These are phyloP conservation scores for Saxidomus purpurata DNA, from an alignment of 1,140 invertebrate genomes.

Conservation along the genomic window DNA sequence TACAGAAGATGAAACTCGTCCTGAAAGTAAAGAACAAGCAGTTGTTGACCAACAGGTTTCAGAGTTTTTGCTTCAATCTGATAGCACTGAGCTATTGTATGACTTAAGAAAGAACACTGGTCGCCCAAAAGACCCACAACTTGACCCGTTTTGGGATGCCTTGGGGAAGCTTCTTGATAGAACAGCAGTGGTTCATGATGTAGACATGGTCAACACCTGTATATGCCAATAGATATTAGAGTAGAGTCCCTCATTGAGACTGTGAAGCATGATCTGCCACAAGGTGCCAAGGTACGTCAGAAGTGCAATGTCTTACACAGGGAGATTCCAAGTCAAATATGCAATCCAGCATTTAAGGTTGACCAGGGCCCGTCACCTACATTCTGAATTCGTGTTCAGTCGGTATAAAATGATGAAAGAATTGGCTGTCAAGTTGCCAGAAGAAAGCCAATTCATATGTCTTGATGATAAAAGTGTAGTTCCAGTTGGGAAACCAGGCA, in stretches of 20 bases:
- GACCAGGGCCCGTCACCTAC: not conserved
- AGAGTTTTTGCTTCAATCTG: not conserved
- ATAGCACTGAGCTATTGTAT: not conserved
- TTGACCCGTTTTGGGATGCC: not conserved
- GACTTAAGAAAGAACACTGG: not conserved
- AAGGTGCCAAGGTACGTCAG: not conserved
- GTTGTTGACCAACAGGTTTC: not conserved
- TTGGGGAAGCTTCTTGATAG: not conserved
- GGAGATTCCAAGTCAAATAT: not conserved
- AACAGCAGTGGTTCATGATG: not conserved
- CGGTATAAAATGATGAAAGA: conserved; percentile 22
- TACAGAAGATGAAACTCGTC: not conserved
- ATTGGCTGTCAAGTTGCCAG: not conserved
- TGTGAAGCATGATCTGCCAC: not conserved
- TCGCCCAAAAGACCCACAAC: not conserved
- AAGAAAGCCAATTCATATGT: not conserved
- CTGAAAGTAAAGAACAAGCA: not conserved
- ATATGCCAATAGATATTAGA: not conserved
- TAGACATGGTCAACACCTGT: not conserved
- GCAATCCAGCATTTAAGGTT: not conserved
- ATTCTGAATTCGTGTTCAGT: not conserved
- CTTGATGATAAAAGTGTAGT: conserved; percentile 8
- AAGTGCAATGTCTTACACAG: not conserved
- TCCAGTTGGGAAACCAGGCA: not conserved
- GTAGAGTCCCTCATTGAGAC: not conserved